A percentile compares a stretch with the other conserved stretches of the same genome.
Evolutionary conservation across 2,888 invertebrate genomes (phyloP).

Genomic region (Bembecia ichneumoniformis): DNA sequence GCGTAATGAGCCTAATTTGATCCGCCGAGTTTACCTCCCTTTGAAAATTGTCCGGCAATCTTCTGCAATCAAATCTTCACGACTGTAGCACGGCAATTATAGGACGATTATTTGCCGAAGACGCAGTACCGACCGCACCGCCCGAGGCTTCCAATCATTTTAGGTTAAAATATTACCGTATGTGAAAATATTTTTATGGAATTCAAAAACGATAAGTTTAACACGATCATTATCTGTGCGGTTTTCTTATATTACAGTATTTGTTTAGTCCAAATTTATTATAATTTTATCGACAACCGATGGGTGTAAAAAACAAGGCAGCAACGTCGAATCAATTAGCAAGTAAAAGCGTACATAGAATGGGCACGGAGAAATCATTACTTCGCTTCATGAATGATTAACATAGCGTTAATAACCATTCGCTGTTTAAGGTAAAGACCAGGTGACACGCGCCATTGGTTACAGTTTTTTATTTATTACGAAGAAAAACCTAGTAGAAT

Average conservation of each 20-base stretch:
- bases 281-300: too few relatives aligned
- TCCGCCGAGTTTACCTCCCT: too few relatives aligned
- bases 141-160: background rate
- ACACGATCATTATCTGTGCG: too few relatives aligned
- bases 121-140: background rate
- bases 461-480: background rate
- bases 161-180: background rate
- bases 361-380: background rate
- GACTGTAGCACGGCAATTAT: slow-evolving; percentile 33
- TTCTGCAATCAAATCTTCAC: slow-evolving; percentile 35
- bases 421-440: background rate
- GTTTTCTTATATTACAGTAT: too few relatives aligned
- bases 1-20: too few relatives aligned
- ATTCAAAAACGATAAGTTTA: too few relatives aligned
- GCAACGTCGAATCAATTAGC: background rate
- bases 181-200: too few relatives aligned
- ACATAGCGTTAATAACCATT: background rate
- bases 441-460: background rate
- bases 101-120: slow-evolving; percentile 17
- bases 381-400: background rate
- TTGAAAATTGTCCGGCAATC: slow-evolving; percentile 23
- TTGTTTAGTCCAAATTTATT: too few relatives aligned
- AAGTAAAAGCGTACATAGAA: background rate
- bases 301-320: background rate
- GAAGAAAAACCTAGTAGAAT: too few relatives aligned